Base-by-base conservation (phyloP, 1,140 invertebrate genomes). In the Venustaconcha ellipsiformis region DNA sequence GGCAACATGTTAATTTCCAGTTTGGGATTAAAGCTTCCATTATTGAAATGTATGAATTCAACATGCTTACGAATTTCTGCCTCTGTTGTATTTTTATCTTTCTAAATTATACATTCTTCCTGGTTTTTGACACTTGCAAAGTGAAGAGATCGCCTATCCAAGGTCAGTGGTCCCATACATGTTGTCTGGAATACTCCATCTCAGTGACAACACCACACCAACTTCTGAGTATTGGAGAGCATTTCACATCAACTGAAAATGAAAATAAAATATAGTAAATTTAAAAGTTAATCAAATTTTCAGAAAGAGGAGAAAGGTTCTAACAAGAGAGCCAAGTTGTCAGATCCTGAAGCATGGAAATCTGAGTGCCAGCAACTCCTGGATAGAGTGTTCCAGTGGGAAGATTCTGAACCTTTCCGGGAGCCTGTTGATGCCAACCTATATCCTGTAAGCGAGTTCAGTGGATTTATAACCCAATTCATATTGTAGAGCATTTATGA, bases 321-420 rank as follows among this genome's bases (percentile, higher is more conserved):
- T 17, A 59, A 62, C 0, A 55, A 78, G 5, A 26, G n/a, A 14
- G 79, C 77, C 18, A 37, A 57, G 14, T 48, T 17, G 11, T 20
- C 72, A 15, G 79, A 86, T 58, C 82, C 81, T 1, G 75, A 86
- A 71, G 80, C 80, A n/a, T 90, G 89, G 89, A 85, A 82, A 67
- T 75, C 81, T 3, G 78, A 86, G 58, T 88, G 88, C 71, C 62
- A 68, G 55, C 78, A 85, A 37, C 79, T 90, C 15, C 70, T 90
- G 60, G 80, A 82, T 17, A 81, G 73, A n/a, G 83, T 90, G 66
- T 75, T 88, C 37, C 84, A 87, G 63, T 87, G 85, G 79, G 85
- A 88, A 67, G 89, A 90, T 70, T 89, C 89, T 1, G 79, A 80
- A 67, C 89, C 89, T 18, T 90, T 90, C 81, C 76, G 88, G 66